Evolutionary conservation across 2,888 invertebrate species (phyloP).

Genomic region (Scaptodrosophila latifasciaeformis): DNA sequence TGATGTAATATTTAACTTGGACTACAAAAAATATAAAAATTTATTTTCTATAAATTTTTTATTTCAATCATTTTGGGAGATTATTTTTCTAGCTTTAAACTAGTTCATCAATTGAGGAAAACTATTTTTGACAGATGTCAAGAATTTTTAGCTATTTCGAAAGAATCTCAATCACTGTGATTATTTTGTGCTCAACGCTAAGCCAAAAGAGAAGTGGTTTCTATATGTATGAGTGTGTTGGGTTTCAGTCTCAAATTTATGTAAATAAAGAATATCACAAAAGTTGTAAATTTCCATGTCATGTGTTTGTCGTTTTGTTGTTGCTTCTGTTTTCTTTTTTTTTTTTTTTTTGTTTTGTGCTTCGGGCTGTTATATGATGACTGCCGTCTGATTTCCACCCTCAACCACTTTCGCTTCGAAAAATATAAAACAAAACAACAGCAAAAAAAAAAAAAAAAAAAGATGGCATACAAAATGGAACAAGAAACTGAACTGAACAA

Average conservation of each 20-base stretch:
- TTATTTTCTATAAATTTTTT: no score
- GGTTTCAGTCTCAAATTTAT: conserved; percentile 47
- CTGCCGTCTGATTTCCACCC: not conserved
- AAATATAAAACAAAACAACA: conserved; percentile 14
- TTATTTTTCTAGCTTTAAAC: no score
- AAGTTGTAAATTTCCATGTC: conserved; percentile 52
- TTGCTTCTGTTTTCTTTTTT: no score
- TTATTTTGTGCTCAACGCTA: no score
- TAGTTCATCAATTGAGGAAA: no score
- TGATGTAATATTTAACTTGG: no score
- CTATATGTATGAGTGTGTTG: not conserved
- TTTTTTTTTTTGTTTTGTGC: not conserved
- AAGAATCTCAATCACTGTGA: no score
- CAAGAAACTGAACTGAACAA: conserved; percentile 20
- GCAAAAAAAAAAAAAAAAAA: conserved; percentile 19
- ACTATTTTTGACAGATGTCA: no score
- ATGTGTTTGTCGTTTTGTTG: conserved; percentile 42
- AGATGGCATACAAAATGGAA: conserved; percentile 13
- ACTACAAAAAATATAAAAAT: no score
- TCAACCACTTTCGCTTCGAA: not conserved
- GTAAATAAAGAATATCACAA: conserved; percentile 63
- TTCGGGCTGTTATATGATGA: not conserved
- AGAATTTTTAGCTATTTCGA: no score
- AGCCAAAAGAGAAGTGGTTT: no score
- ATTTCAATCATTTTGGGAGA: no score